Evolutionary conservation across 2,888 invertebrate species (phyloP).

Genomic region (Abscondita cerata): DNA sequence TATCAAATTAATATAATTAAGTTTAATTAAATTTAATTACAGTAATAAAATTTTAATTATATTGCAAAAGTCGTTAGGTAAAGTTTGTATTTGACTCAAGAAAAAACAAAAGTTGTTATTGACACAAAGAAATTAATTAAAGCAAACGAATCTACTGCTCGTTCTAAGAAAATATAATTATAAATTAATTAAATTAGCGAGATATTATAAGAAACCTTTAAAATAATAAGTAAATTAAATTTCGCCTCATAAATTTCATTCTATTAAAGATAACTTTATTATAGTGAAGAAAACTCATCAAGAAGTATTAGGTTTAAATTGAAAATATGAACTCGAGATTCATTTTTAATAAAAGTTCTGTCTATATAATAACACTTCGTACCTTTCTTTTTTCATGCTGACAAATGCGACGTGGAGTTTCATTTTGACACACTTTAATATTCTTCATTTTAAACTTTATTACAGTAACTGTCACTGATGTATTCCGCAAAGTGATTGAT

Average conservation of each 20-base stretch:
- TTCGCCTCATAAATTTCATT: conserved; percentile 25
- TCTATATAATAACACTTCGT: conserved; percentile 29
- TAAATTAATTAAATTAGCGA: conserved; percentile 27
- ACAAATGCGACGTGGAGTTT: conserved; percentile 28
- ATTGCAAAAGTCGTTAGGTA: too few species aligned
- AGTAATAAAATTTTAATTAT: too few species aligned
- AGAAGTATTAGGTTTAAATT: conserved; percentile 28
- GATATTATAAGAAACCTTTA: conserved; percentile 18
- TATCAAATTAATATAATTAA: too few species aligned
- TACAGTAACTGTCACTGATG: conserved; percentile 34
- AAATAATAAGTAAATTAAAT: conserved; percentile 29
- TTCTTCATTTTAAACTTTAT: conserved; percentile 37
- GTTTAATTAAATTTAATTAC: too few species aligned
- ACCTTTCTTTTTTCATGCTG: conserved; percentile 25
- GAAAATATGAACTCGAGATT: conserved; percentile 32
- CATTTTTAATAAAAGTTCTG: conserved; percentile 33
- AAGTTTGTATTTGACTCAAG: neutral
- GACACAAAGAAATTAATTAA: conserved; percentile 7
- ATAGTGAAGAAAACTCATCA: conserved; percentile 28
- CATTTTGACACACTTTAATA: conserved; percentile 35
- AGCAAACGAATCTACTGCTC: neutral
- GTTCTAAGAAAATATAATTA: conserved; percentile 17
- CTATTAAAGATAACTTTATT: conserved; percentile 24
- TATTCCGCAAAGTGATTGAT: conserved; percentile 34
- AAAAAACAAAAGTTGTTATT: neutral